Conservation (phyloP, 1,140 invertebrate species). For the Lethrus apterus region DNA sequence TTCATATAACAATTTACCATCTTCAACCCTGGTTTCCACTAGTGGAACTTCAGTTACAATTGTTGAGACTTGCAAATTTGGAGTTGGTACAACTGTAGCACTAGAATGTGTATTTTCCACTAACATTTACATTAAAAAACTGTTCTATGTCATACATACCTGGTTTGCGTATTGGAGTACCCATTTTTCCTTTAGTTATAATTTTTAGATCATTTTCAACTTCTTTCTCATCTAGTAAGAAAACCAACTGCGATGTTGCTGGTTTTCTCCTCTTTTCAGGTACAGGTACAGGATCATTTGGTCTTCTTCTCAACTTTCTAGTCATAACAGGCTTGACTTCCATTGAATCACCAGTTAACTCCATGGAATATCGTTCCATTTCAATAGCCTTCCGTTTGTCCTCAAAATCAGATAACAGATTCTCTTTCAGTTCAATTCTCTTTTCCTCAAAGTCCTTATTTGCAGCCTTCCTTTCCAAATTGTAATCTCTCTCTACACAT, state of each 20-base stretch:
- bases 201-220: conserved; percentile 80
- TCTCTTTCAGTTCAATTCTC: conserved; percentile 86
- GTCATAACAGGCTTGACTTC: conserved; percentile 54
- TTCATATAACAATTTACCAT: conserved; percentile 90
- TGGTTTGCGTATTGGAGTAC: conserved; percentile 44
- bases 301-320: conserved; percentile 78
- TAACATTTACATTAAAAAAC: background rate
- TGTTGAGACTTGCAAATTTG: conserved; percentile 29
- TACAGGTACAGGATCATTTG: conserved; percentile 86
- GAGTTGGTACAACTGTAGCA: conserved; percentile 9
- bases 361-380: conserved; percentile 71
- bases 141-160: conserved; percentile 17
- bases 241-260: conserved; percentile 74
- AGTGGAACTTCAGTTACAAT: conserved; percentile 42
- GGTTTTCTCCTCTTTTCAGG: conserved; percentile 77
- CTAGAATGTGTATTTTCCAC: conserved; percentile 5
- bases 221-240: conserved; percentile 80
- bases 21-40: conserved; percentile 81
- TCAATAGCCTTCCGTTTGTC: conserved; percentile 88
- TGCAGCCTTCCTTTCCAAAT: conserved; percentile 79
- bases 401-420: conserved; percentile 83
- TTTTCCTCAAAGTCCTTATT: conserved; percentile 93
- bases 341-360: conserved; percentile 80
- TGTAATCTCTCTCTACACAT: conserved; percentile 80
- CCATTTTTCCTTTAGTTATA: conserved; percentile 62